Conservation (phyloP, 2,797 vertebrate species). For the Coluber constrictor region DNA sequence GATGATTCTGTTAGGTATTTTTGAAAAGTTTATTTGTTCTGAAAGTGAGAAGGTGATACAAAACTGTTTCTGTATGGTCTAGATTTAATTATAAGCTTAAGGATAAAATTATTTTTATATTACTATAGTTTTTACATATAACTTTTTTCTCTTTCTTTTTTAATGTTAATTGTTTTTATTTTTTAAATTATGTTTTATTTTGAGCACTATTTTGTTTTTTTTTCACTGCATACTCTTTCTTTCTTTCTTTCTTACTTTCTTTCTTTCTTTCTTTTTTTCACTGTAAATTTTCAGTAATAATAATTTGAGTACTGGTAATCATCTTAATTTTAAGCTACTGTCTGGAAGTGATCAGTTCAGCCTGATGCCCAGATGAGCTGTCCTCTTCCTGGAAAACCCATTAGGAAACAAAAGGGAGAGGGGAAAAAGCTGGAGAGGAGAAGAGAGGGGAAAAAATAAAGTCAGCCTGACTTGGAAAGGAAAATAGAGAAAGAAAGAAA, state of each 20-base stretch:
- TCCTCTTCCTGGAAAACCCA: neutral
- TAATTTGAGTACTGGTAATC: neutral
- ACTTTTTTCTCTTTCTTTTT: neutral
- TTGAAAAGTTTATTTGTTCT: neutral
- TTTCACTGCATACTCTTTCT: neutral
- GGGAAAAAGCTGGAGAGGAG: neutral
- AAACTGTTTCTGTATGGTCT: neutral
- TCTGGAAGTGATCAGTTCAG: neutral
- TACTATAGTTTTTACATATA: neutral
- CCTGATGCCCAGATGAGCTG: neutral
- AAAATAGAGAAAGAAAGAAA: neutral
- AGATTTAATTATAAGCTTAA: neutral
- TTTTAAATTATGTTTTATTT: neutral
- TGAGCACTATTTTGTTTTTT: neutral
- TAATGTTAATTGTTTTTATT: neutral
- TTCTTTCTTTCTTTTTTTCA: neutral
- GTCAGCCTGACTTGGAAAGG: neutral
- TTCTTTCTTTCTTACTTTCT: neutral
- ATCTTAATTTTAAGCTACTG: neutral
- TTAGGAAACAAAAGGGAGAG: neutral
- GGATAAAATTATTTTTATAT: neutral
- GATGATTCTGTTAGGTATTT: neutral
- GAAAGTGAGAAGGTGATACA: neutral
- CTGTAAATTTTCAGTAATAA: neutral
- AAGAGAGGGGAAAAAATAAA: neutral